A percentile compares a stretch with the other conserved stretches of the same genome.
Evolutionary conservation across 2,797 vertebrate genomes (phyloP).

Genomic region (Hypotaenidia philippensis): DNA sequence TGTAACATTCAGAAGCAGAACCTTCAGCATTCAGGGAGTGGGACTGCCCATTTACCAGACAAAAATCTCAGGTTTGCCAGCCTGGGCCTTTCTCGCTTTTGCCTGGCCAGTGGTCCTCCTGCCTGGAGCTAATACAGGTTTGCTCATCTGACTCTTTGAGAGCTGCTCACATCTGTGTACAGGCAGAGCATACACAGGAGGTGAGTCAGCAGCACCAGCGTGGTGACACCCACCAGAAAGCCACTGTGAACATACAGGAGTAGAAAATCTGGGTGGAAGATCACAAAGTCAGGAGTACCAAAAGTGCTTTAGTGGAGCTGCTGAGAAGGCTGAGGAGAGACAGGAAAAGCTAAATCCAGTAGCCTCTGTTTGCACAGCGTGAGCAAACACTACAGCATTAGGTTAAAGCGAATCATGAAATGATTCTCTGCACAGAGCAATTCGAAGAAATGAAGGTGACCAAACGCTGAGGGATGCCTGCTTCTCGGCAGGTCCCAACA

Average conservation of each 20-base stretch:
- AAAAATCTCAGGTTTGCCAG: background rate
- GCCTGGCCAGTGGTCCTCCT: background rate
- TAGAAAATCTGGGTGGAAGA: background rate
- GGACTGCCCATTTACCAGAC: background rate
- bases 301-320: background rate
- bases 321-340: background rate
- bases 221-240: background rate
- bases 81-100: background rate
- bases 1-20: background rate
- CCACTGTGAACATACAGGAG: background rate
- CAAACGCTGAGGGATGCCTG: background rate
- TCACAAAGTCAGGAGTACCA: background rate
- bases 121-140: background rate
- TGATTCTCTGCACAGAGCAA: background rate
- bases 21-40: background rate
- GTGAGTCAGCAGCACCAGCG: background rate
- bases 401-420: background rate
- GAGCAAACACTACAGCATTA: background rate
- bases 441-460: background rate
- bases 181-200: background rate
- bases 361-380: background rate
- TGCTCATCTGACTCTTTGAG: background rate
- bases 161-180: rapidly evolving
- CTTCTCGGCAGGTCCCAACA: background rate
- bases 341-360: background rate